Base-by-base conservation (phyloP, 2,113 vertebrate genomes). In the Chascanopsetta lugubris region DNA sequence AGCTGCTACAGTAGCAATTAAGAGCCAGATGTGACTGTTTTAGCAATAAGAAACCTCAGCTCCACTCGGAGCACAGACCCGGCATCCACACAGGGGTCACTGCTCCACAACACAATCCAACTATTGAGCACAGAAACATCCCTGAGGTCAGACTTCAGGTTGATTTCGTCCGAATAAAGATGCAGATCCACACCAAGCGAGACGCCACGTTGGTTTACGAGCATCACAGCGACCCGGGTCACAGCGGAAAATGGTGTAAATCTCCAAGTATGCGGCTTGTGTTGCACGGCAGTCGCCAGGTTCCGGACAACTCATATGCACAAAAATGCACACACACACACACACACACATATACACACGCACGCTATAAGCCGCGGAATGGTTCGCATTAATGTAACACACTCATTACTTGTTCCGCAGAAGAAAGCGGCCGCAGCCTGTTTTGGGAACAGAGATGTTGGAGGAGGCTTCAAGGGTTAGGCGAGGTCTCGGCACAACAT, bases 1-100 rank as follows among this genome's bases (percentile, higher is more conserved):
- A 80, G 60, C 51, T 27, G 32, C 38, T 64, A 72, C 75, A 77
- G 79, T 75, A 74, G 81, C 76, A 83, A 88, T 83, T 84, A 85
- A 76, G 56, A 56, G 32, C 49, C 76, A 73, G 54, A 75, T 78
- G 66, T 22, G 50, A 68, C 68, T 69, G 20, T 77, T 67, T 61
- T 48, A 68, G 70, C 65, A 61, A 81, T 75, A 42, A 78, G 22
- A 79, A 78, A 60, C 69, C 73, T 46, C 60, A 63, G 53, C 58
- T 72, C 13, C 59, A 83, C 76, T 79, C 54, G 56, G 21, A 83
- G 46, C 3, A 49, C 57, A 64, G 40, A 43, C 22, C 45, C 64
- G 45, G 61, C 34, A 60, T 38, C 42, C 78, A 68, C 38, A 74
- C 59, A 36, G 18, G 51, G 66, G 43, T 61, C 27, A 38, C 15